A percentile compares a stretch with the other conserved stretches of the same genome.
Evolutionary conservation across 2,797 vertebrate species (phyloP).

Genomic region (Nyctalus aviator): DNA sequence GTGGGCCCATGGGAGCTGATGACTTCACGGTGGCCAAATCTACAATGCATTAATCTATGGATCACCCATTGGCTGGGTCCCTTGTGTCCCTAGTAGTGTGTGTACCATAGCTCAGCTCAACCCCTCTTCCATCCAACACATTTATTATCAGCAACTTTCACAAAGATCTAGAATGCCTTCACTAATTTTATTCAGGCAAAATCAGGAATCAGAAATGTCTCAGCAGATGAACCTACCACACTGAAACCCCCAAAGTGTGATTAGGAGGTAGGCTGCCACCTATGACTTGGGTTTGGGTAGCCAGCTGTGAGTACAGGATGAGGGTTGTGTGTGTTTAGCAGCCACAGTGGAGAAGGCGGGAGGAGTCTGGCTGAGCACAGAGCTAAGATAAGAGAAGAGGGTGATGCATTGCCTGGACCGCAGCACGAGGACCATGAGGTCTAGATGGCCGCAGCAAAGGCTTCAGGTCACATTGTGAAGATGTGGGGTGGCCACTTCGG

Average conservation of each 20-base stretch:
- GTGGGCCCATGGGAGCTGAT: neutral
- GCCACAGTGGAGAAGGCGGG: neutral
- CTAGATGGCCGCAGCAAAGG: neutral
- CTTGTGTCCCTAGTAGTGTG: neutral
- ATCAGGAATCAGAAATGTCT: neutral
- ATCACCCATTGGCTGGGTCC: fast-evolving
- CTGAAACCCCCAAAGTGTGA: neutral
- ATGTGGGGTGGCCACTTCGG: neutral
- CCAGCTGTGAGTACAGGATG: neutral
- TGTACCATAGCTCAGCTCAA: neutral
- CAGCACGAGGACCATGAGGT: neutral
- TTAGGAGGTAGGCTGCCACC: neutral
- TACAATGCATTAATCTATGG: neutral
- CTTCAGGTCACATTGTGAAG: neutral
- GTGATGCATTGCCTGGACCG: neutral
- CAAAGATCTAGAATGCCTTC: neutral
- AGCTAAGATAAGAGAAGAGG: neutral
- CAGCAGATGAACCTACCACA: neutral
- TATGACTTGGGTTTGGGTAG: neutral
- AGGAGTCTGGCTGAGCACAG: neutral
- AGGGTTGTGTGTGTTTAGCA: neutral
- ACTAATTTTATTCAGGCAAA: neutral
- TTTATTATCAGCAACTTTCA: slow-evolving; percentile 1
- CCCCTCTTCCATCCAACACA: neutral
- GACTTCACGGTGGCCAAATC: neutral